Percentiles rank a stretch among this genome's conserved stretches.
Evolutionary conservation across 2,113 vertebrate genomes (phyloP).

Genomic region (Oceanodroma tethys): DNA sequence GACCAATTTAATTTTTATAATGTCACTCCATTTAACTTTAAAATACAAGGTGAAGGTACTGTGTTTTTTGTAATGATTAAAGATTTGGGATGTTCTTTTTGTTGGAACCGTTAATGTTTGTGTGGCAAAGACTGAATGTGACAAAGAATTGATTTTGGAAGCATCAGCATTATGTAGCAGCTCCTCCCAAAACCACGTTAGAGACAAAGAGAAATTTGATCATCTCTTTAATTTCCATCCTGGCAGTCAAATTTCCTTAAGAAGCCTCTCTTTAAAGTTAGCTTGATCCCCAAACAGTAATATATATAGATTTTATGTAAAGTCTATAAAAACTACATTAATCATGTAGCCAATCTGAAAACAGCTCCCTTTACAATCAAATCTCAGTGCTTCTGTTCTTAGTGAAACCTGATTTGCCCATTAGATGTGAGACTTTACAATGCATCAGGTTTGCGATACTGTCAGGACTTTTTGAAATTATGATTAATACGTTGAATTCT

Average conservation of each 20-base stretch:
- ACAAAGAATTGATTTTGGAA: conserved; percentile 21
- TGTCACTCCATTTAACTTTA: conserved; percentile 71
- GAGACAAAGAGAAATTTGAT: not conserved
- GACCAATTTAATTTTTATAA: conserved; percentile 77
- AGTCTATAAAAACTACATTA: not conserved
- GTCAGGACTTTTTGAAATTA: not conserved
- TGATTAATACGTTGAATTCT: conserved; percentile 1
- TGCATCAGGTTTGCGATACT: not conserved
- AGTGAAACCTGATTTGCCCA: not conserved
- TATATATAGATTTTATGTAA: not conserved
- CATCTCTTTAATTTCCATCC: not conserved
- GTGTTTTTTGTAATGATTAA: conserved; percentile 65
- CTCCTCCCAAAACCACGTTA: not conserved
- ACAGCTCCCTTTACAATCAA: not conserved
- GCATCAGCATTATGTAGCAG: not conserved
- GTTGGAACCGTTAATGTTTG: conserved; percentile 25
- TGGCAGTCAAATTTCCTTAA: conserved; percentile 14
- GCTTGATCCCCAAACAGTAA: not conserved
- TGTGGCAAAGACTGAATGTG: conserved; percentile 18
- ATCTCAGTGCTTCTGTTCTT: not conserved
- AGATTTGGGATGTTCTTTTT: conserved; percentile 53
- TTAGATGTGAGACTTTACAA: not conserved
- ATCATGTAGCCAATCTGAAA: not conserved
- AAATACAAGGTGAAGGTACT: conserved; percentile 68
- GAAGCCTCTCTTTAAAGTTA: conserved; percentile 41